Base-by-base conservation (phyloP, 2,797 vertebrate genomes). In the Macrochelys suwanniensis region DNA sequence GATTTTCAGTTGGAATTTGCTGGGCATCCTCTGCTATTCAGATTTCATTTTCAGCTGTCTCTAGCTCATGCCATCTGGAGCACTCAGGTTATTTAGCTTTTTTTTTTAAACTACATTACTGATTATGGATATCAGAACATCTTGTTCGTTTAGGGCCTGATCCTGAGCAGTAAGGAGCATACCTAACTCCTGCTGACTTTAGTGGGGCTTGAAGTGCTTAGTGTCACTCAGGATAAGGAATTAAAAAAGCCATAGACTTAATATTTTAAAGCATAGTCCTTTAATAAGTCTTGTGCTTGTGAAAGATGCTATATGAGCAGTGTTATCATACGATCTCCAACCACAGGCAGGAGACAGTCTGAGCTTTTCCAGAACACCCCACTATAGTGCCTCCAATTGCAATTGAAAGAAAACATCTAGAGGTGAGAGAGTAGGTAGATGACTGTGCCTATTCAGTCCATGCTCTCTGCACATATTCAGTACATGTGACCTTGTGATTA, bases 1-100 rank as follows among this genome's bases (percentile, higher is more conserved):
- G 92, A 87, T 79, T 87, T 95, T 79, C 89, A 71, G 91, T 89
- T 89, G 57, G 85, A 91, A 92, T 80, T 92, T 80, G 50, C 57
- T 80, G 26, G 84, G 51, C 85, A 23, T 91, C 92, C 42, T 85
- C 45, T 81, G 25, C 78, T 96, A 76, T 26, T 76, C 42, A 47
- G 82, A 94, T 94, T 96, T 90, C 92, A 90, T 79, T 85, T 95
- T 81, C 93, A 19, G 59, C 92, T 87, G 92, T 89, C 92, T 97
- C 92, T 93, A 0, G 0, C 74, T 79, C 80, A 61, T 96, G 59
- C 45, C 0, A 13, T 53, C 82, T 92, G 84, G 80, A 89, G n/a
- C 6, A 37, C 78, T 88, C 11, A 37, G 82, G 81, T 83, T 94
- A 80, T 89, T 80, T 83, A 86, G 68, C 49, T 90, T 82, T 86